Evolutionary conservation across 2,797 vertebrate species (phyloP).

Genomic region (Melopsittacus undulatus): DNA sequence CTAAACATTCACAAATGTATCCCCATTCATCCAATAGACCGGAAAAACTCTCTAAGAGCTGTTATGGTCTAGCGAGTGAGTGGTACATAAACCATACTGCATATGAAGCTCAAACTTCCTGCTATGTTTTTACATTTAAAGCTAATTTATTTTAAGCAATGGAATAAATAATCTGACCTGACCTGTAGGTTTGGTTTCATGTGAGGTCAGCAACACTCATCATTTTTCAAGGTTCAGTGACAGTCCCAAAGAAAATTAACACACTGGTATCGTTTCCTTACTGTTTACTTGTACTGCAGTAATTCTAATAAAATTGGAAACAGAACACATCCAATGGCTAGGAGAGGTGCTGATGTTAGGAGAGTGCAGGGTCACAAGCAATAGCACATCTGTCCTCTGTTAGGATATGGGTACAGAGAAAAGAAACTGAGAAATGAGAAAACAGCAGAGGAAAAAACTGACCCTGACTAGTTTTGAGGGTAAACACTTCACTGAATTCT

Average conservation of each 20-base stretch:
- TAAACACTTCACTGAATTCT: not conserved
- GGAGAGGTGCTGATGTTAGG: not conserved
- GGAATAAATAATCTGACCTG: not conserved
- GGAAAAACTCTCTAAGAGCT: not conserved
- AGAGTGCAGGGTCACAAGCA: not conserved
- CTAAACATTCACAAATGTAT: conserved; percentile 50
- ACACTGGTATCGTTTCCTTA: not conserved
- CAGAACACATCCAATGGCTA: not conserved
- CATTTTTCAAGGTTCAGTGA: not conserved
- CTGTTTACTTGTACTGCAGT: not conserved
- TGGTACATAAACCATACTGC: not conserved
- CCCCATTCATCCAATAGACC: not conserved
- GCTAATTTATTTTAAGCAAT: conserved; percentile 6
- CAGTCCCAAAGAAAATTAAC: not conserved
- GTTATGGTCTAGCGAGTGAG: not conserved
- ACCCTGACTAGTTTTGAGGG: not conserved
- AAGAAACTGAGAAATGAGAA: not conserved
- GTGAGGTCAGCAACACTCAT: not conserved
- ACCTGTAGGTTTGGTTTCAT: not conserved
- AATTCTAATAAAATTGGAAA: not conserved
- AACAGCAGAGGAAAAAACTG: not conserved
- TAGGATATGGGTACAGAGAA: not conserved
- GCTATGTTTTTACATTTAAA: not conserved
- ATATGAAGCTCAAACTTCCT: not conserved
- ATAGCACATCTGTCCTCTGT: not conserved